A percentile compares a stretch with the other conserved stretches of the same genome.
Evolutionary conservation across 2,888 invertebrate species (phyloP).

Genomic region (Melanargia galathea): DNA sequence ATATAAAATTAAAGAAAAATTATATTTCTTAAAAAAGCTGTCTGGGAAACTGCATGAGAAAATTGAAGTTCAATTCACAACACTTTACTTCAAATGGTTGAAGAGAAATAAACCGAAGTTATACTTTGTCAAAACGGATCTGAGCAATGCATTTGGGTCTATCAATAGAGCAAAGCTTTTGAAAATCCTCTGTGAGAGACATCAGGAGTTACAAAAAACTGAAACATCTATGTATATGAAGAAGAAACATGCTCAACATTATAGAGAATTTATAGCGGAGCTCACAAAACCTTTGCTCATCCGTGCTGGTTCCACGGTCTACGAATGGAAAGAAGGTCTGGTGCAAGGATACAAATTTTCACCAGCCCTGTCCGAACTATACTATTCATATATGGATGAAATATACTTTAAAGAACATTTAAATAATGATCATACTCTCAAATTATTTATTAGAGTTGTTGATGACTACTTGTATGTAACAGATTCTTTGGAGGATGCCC

Average conservation of each 20-base stretch:
- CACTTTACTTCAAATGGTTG: slow-evolving; percentile 60
- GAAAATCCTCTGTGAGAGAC: slow-evolving; percentile 60
- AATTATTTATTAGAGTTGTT: slow-evolving; percentile 68
- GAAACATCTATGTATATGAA: slow-evolving; percentile 55
- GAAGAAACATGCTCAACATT: slow-evolving; percentile 60
- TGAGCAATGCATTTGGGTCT: slow-evolving; percentile 78
- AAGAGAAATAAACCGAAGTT: slow-evolving; percentile 61
- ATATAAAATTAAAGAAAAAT: slow-evolving; percentile 64
- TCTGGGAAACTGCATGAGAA: slow-evolving; percentile 50
- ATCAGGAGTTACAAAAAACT: slow-evolving; percentile 53
- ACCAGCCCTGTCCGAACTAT: slow-evolving; percentile 75
- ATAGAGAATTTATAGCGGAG: slow-evolving; percentile 64
- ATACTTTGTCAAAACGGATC: slow-evolving; percentile 74
- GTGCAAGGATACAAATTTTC: slow-evolving; percentile 78
- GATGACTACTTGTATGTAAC: slow-evolving; percentile 78
- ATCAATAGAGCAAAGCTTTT: slow-evolving; percentile 63
- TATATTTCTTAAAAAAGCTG: slow-evolving; percentile 59
- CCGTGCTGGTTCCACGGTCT: slow-evolving; percentile 73
- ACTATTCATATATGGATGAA: slow-evolving; percentile 68
- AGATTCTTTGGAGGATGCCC: slow-evolving; percentile 63
- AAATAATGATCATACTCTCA: slow-evolving; percentile 48
- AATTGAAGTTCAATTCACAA: slow-evolving; percentile 58
- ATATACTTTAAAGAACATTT: slow-evolving; percentile 58
- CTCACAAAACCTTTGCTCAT: slow-evolving; percentile 66
- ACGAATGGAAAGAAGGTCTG: slow-evolving; percentile 72